Evolutionary conservation across 1,140 invertebrate species (phyloP).

Genomic region (Pseudomyrmex gracilis): DNA sequence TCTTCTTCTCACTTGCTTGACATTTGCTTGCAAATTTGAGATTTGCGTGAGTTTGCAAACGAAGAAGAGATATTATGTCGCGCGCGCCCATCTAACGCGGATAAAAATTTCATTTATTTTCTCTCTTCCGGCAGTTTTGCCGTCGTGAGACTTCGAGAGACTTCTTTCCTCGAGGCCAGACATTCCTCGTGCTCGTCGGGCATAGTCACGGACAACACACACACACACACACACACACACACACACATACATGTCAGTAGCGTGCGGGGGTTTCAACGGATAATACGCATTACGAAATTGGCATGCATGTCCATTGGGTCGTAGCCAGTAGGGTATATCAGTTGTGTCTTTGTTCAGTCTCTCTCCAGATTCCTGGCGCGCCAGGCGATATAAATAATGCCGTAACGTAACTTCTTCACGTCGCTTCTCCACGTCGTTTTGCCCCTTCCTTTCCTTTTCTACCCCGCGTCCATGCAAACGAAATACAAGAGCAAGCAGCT

Average conservation of each 20-base stretch:
- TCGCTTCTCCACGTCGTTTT: conserved; percentile 27
- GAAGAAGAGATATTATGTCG: not conserved
- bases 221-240: no score
- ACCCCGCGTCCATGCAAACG: conserved; percentile 19
- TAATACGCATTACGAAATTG: conserved; percentile 51
- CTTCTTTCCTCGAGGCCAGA: not conserved
- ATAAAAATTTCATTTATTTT: not conserved
- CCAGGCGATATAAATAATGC: conserved; percentile 35
- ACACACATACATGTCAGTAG: not conserved
- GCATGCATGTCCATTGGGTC: conserved; percentile 31
- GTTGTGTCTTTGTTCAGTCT: conserved; percentile 13
- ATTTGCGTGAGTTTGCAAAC: no score
- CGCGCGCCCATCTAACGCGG: not conserved
- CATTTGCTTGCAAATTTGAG: no score
- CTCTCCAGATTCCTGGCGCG: conserved; percentile 8
- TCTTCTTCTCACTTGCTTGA: no score
- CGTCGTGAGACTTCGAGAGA: conserved; percentile 12
- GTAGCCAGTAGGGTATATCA: conserved; percentile 30
- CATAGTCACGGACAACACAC: no score
- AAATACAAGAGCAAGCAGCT: conserved; percentile 37
- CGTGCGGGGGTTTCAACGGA: not conserved
- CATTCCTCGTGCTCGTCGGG: not conserved
- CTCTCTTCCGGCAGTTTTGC: not conserved
- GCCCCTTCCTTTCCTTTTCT: not conserved
- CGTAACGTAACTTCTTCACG: not conserved